Base-by-base conservation (phyloP, 2,888 invertebrate genomes). In the Eilema depressum region DNA sequence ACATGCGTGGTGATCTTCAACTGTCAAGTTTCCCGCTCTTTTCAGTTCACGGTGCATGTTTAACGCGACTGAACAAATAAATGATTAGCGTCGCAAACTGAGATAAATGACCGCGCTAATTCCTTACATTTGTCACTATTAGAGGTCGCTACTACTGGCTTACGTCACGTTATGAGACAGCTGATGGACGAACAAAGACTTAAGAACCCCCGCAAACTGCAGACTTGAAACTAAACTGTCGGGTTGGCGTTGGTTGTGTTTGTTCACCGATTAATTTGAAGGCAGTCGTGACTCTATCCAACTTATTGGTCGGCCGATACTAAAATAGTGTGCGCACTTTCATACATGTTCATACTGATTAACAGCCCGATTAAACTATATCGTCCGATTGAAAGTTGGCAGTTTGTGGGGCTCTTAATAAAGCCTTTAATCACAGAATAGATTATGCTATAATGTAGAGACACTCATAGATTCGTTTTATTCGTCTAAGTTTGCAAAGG, bases 21-120 rank as follows among this genome's bases (percentile, higher is more conserved):
- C 53, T 47, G 47, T 47, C 20, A 47, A 47, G 2, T 37, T 37
- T 33, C 33, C 10, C 33, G 30, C 30, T 25, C 25, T 23, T 20
- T 30, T 30, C 57, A 63, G 59, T 53, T 68, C 68, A 61, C 68
- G 65, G 60, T 61, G 71, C 67, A 65, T 77, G 71, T 71, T 66
- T 70, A 71, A 80, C 73, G 71, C 41, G 33, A 10, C 59, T 69
- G 76, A 75, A 82, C 65, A 79, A 74, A 81, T 81, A 82, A 81
- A 86, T 80, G 85, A 85, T 87, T 87, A 83, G 83, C 80, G 74
- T 70, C 74, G 79, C 85, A 88, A 90, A 93, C 85, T 85, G 85
- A 90, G 83, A 93, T 86, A 89, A 92, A 93, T 91, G 82, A 85
- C 80, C 73, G 66, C 63, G 73, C 83, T 91, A 89, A 91, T 88